These are phyloP conservation scores for Camponotus pennsylvanicus DNA, from an alignment of 1,140 invertebrate genomes.

Conservation along the genomic window DNA sequence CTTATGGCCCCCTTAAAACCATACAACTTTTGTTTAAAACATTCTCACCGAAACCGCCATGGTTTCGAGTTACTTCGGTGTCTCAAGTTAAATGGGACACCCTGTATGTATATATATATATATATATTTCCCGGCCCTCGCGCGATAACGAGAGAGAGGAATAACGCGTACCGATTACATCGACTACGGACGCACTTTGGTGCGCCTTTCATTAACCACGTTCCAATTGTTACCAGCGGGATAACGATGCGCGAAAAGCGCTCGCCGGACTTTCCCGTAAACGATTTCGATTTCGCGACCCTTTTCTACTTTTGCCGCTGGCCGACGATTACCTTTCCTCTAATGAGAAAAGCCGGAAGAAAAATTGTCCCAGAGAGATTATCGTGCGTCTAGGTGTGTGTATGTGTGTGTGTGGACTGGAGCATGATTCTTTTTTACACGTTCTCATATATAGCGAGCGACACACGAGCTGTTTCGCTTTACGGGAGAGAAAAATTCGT, in stretches of 20 bases:
- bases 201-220: conserved; percentile 53
- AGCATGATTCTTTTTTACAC: neutral
- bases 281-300: neutral
- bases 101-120: too few relatives aligned
- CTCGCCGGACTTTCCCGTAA: neutral
- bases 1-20: too few relatives aligned
- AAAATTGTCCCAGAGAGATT: conserved; percentile 17
- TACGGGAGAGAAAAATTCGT: conserved; percentile 8
- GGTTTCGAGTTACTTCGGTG: too few relatives aligned
- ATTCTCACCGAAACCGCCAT: too few relatives aligned
- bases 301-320: neutral
- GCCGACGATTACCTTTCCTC: conserved; percentile 17
- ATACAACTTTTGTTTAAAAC: too few relatives aligned
- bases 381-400: neutral
- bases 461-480: neutral
- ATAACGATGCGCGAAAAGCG: conserved; percentile 55
- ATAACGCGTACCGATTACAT: conserved; percentile 52
- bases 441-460: neutral
- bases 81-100: too few relatives aligned
- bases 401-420: neutral
- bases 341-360: conserved; percentile 23
- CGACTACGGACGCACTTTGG: conserved; percentile 33
- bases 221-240: conserved; percentile 32
- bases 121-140: neutral
- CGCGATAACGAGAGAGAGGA: conserved; percentile 36